Evolutionary conservation across 2,797 vertebrate species (phyloP).

Genomic region (Aplochiton taeniatus): DNA sequence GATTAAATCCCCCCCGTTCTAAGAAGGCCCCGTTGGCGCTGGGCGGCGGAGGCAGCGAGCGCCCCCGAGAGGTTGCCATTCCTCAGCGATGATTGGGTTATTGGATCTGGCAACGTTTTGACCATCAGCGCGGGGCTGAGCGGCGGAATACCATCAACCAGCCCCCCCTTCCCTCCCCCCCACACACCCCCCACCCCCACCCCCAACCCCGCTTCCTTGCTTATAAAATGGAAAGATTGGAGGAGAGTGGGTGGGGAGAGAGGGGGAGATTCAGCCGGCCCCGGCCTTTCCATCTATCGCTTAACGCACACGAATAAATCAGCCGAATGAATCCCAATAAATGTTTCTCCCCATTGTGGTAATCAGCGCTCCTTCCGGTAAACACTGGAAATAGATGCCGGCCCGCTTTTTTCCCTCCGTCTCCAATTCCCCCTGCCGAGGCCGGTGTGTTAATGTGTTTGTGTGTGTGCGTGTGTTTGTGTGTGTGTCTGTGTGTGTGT

Average conservation of each 20-base stretch:
- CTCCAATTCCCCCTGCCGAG: conserved; percentile 34
- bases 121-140: conserved; percentile 35
- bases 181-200: conserved; percentile 1
- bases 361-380: conserved; percentile 63
- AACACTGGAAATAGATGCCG: conserved; percentile 59
- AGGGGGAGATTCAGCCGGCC: conserved; percentile 31
- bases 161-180: conserved; percentile 3
- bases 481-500: conserved; percentile 33
- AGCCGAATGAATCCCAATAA: conserved; percentile 63
- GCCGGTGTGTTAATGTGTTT: conserved; percentile 3
- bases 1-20: conserved; percentile 69
- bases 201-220: background rate
- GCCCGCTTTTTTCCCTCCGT: conserved; percentile 21
- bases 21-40: conserved; percentile 51
- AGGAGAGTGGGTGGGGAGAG: background rate
- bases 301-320: conserved; percentile 63
- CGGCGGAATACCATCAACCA: conserved; percentile 20
- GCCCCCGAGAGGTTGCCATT: conserved; percentile 66
- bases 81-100: conserved; percentile 64
- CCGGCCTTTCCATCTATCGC: conserved; percentile 43
- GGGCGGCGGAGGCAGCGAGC: conserved; percentile 32
- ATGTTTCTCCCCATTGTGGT: conserved; percentile 53
- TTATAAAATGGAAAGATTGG: conserved; percentile 31
- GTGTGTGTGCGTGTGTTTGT: conserved; percentile 1
- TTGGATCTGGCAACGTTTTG: conserved; percentile 61